Base-by-base conservation (phyloP, 2,888 invertebrate genomes). In the Drosophila siamana region DNA sequence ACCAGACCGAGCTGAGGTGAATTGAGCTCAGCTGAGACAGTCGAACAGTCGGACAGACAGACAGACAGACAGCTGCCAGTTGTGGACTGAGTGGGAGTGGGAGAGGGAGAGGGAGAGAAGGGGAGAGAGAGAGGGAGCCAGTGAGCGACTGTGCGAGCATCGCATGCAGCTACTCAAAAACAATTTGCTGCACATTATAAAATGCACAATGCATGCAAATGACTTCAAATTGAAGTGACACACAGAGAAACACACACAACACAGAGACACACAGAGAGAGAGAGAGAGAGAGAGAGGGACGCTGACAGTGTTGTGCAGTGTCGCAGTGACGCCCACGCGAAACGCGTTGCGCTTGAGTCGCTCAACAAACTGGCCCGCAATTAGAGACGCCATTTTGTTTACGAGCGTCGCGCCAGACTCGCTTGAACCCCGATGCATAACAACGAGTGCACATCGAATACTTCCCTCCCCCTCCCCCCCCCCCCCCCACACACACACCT, bases 141-240 rank as follows among this genome's bases (percentile, higher is more conserved):
- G n/a, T n/a, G n/a, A n/a, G n/a, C n/a, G n/a, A n/a, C n/a, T n/a
- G n/a, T n/a, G n/a, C n/a, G 76, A 66, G 76, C 89, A 80, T 89
- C 69, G 83, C 80, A 89, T 77, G 75, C 66, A 68, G 72, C 70
- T 76, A 74, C 74, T 89, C 82, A 80, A 90, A 90, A 90, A 90
- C 86, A 90, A 90, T 90, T 90, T 90, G 77, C 81, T 79, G 76
- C 78, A 79, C 80, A 87, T 88, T 78, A 80, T 88, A 83, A 84
- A 84, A 66, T 74, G 83, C 72, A 84, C 83, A 84, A 86, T 84
- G 80, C 84, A 84, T 86, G 84, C 88, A 84, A 84, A 84, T 84
- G 87, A 88, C 86, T 84, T 83, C 63, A 83, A 88, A 78, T 86
- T 86, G 72, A 83, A 88, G 84, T 80, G 84, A 80, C 86, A 77